A percentile compares a stretch with the other conserved stretches of the same genome.
phyloP scores from a whole-genome alignment of 2,113 vertebrate species.

The Heteronetta atricapilla region DNA sequence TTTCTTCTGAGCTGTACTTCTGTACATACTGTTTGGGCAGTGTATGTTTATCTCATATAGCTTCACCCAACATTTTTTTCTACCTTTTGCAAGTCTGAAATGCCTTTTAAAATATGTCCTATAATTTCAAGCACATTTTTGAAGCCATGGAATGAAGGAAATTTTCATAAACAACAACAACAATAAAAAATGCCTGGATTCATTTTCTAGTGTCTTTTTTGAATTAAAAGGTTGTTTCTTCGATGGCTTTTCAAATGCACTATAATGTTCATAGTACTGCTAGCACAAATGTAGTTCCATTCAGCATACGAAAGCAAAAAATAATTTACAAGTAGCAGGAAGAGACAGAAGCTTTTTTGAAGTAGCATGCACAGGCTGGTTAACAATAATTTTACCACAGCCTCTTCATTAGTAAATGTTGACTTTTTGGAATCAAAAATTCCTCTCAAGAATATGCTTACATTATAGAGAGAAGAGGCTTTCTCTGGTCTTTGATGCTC shows the following conservation, averaged over 20 bases:
- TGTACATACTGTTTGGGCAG: neutral
- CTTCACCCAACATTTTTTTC: neutral
- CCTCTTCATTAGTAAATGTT: neutral
- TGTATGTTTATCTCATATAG: neutral
- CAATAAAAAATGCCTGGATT: neutral
- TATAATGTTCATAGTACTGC: neutral
- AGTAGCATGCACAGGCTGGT: neutral
- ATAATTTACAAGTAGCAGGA: neutral
- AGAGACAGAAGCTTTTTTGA: neutral
- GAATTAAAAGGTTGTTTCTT: neutral
- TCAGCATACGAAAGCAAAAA: neutral
- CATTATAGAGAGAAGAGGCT: neutral
- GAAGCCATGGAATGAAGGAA: neutral
- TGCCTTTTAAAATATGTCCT: neutral
- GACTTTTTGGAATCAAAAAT: neutral
- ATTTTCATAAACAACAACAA: neutral
- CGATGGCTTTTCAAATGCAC: neutral
- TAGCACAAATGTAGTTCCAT: neutral
- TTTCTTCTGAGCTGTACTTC: neutral
- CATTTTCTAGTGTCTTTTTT: neutral
- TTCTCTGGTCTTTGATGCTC: neutral
- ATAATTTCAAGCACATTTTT: neutral
- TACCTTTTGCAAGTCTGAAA: neutral
- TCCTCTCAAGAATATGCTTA: neutral
- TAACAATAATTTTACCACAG: neutral